Evolutionary conservation across 1,140 invertebrate genomes (phyloP).

Genomic region (Hyphantria cunea): DNA sequence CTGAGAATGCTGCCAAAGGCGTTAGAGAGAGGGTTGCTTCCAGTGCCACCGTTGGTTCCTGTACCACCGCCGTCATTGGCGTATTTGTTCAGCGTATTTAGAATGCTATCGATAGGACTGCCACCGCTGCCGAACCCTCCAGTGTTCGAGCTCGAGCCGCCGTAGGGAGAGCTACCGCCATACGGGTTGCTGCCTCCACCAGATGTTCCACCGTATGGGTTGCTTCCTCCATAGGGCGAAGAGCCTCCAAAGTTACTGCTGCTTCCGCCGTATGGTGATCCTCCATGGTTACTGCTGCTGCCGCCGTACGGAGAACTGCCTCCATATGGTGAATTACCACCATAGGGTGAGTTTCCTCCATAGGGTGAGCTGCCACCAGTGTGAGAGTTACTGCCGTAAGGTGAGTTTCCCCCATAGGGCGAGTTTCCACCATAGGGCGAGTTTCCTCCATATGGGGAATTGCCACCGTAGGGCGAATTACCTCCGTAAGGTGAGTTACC

Average conservation of each 20-base stretch:
- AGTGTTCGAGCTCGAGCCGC: conserved; percentile 34
- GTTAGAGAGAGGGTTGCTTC: conserved; percentile 48
- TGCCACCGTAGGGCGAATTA: neutral
- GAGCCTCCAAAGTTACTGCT: conserved; percentile 42
- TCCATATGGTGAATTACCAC: conserved; percentile 46
- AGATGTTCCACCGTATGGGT: conserved; percentile 47
- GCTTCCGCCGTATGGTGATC: conserved; percentile 42
- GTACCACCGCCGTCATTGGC: conserved; percentile 48
- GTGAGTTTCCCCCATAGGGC: conserved; percentile 20
- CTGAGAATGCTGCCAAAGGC: conserved; percentile 69
- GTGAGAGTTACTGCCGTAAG: conserved; percentile 14
- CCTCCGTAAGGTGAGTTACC: conserved; percentile 14
- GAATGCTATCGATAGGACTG: conserved; percentile 56
- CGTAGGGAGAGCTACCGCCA: conserved; percentile 47
- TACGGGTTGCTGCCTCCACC: conserved; percentile 49
- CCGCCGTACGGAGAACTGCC: conserved; percentile 45
- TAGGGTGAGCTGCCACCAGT: conserved; percentile 30
- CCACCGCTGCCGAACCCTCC: conserved; percentile 42
- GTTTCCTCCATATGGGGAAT: conserved; percentile 41
- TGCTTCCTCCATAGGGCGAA: conserved; percentile 49
- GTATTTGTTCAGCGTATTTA: conserved; percentile 58
- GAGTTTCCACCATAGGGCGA: conserved; percentile 26
- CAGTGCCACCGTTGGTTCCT: conserved; percentile 39
- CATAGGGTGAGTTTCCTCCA: conserved; percentile 46
- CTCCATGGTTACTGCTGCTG: conserved; percentile 21